phyloP scores from a whole-genome alignment of 2,888 invertebrate genomes.

The Stenodema calcarata region DNA sequence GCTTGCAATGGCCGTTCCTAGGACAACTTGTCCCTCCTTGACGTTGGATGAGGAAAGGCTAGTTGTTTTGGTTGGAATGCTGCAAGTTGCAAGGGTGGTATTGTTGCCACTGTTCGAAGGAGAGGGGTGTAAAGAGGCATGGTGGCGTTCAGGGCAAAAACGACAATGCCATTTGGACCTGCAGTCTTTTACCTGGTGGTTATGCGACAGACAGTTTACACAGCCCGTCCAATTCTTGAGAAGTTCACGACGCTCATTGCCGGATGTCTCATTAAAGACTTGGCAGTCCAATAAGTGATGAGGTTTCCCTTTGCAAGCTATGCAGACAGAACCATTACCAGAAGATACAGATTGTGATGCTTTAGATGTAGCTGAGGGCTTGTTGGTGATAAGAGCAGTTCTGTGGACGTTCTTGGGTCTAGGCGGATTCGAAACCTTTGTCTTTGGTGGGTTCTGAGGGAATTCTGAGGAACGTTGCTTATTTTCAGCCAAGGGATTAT shows the following conservation, averaged over 20 bases:
- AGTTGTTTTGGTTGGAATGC: background rate
- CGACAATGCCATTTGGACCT: background rate
- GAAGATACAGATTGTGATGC: background rate
- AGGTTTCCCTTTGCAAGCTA: background rate
- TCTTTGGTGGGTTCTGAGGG: background rate
- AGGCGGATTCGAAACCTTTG: background rate
- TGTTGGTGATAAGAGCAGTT: background rate
- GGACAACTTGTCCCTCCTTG: background rate
- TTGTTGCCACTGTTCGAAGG: background rate
- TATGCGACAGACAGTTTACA: background rate
- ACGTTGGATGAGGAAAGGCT: background rate
- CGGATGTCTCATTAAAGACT: background rate
- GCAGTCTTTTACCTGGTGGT: background rate
- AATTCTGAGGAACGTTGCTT: background rate
- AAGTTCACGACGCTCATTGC: background rate
- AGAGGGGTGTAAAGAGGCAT: background rate
- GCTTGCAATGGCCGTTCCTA: conserved; percentile 28
- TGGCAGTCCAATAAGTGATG: background rate
- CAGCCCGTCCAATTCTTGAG: conserved; percentile 7
- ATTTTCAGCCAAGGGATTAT: background rate
- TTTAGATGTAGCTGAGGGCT: background rate
- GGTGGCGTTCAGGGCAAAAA: background rate
- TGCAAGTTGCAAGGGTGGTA: background rate
- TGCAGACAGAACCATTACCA: background rate
- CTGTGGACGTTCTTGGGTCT: background rate